Evolutionary conservation across 1,140 invertebrate genomes (phyloP).

Genomic region (Chlorops oryzae): DNA sequence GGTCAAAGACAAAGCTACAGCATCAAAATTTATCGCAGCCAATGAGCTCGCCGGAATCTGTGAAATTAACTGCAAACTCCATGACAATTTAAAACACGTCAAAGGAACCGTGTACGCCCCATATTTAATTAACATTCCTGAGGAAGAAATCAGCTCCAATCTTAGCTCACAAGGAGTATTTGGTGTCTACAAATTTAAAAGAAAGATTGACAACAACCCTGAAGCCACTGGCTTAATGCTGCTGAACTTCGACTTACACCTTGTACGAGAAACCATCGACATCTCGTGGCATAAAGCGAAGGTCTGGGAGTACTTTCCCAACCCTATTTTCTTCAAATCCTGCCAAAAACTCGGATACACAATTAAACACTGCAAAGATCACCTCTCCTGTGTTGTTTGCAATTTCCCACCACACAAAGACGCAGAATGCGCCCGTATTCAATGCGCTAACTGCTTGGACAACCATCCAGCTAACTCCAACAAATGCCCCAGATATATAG

Average conservation of each 20-base stretch:
- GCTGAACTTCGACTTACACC: background rate
- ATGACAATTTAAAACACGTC: background rate
- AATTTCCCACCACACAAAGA: background rate
- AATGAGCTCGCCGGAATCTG: background rate
- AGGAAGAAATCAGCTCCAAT: background rate
- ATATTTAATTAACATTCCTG: background rate
- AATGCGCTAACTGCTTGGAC: background rate
- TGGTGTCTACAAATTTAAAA: background rate
- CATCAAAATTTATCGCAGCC: background rate
- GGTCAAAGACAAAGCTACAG: background rate
- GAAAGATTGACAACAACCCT: background rate
- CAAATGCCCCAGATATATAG: background rate
- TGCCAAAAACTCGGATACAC: constrained; percentile 3
- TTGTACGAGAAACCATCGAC: background rate
- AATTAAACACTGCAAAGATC: background rate
- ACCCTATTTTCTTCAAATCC: background rate
- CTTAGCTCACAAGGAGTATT: background rate
- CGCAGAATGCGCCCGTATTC: background rate
- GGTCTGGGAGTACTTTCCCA: constrained; percentile 2
- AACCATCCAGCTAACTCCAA: background rate
- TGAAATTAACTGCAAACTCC: constrained; percentile 1
- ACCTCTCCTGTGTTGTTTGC: background rate
- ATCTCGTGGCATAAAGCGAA: constrained; percentile 1
- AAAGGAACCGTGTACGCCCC: constrained; percentile 1
- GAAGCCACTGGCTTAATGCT: background rate